Conservation (phyloP, 2,113 vertebrate species). For the human region GRCh38 chr22:19228001-19228500, state of each 20-base stretch:
- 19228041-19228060: neutral
- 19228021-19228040: neutral
- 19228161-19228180: neutral
- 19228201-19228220: neutral
- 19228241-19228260: neutral
- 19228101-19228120: neutral
- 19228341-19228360: too few relatives aligned
- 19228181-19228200: too few relatives aligned
- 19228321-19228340: neutral
- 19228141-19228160: neutral
- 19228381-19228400: neutral
- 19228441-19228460: neutral
- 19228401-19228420: neutral
- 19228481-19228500: neutral
- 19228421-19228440: neutral
- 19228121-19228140: neutral
- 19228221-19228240: neutral
- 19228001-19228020: neutral
- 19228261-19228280: neutral
- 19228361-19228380: neutral
- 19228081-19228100: neutral
- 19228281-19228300: neutral
- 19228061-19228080: neutral
- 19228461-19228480: neutral
- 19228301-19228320: neutral